Evolutionary conservation across 2,888 invertebrate genomes (phyloP).

Genomic region (Pardosa pseudoannulata): DNA sequence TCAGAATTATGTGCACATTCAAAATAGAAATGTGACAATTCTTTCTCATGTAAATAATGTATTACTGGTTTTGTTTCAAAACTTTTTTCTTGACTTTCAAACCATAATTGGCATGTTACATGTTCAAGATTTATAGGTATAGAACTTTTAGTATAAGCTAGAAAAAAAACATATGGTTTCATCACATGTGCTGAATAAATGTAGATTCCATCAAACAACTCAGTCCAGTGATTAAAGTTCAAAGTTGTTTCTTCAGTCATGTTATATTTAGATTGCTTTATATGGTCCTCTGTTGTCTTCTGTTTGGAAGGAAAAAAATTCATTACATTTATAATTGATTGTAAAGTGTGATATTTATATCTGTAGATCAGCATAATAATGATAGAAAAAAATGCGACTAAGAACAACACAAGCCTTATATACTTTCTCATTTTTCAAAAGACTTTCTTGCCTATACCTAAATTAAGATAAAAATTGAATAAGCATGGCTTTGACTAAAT

Average conservation of each 20-base stretch:
- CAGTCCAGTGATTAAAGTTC: conserved; percentile 36
- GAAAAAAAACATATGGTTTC: conserved; percentile 1
- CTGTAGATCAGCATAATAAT: conserved; percentile 40
- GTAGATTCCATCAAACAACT: conserved; percentile 42
- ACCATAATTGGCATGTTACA: conserved; percentile 30
- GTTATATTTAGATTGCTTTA: conserved; percentile 15
- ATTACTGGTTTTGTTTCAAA: background rate
- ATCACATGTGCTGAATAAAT: conserved; percentile 39
- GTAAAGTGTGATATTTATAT: conserved; percentile 39
- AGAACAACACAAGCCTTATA: conserved; percentile 4
- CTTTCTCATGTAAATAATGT: conserved; percentile 1
- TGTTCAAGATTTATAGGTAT: background rate
- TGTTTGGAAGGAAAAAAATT: conserved; percentile 16
- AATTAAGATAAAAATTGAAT: no score
- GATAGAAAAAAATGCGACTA: conserved; percentile 14
- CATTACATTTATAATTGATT: conserved; percentile 34
- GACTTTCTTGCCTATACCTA: no score
- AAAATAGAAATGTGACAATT: conserved; percentile 11
- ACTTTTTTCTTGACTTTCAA: conserved; percentile 1
- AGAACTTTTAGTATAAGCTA: conserved; percentile 20
- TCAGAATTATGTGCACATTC: background rate
- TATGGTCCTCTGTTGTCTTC: background rate
- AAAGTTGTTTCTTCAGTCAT: conserved; percentile 8
- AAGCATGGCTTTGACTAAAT: no score
- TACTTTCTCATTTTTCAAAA: conserved; percentile 50